phyloP scores from a whole-genome alignment of 2,888 invertebrate species.

The Muscina levida region DNA sequence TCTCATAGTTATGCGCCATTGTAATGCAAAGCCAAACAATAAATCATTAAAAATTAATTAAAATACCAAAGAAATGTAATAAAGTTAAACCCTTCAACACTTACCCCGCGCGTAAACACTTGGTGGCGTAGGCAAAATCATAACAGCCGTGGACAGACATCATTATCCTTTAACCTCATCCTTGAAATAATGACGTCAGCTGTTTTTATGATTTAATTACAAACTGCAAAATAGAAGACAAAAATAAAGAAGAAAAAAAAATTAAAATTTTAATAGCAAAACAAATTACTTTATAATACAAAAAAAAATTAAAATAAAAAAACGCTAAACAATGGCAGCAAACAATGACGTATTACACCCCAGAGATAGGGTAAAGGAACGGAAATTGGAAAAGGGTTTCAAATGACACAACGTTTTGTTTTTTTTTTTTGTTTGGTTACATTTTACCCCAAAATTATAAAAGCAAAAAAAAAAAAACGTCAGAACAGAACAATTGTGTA shows the following conservation, averaged over 20 bases:
- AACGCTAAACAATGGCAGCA: slow-evolving; percentile 32
- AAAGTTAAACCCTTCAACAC: slow-evolving; percentile 56
- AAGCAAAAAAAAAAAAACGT: slow-evolving; percentile 19
- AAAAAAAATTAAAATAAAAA: slow-evolving; percentile 40
- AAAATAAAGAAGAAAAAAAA: slow-evolving; percentile 20
- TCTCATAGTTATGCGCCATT: neutral
- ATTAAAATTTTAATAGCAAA: slow-evolving; percentile 47
- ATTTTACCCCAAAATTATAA: slow-evolving; percentile 29
- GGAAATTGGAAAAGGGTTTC: slow-evolving; percentile 45
- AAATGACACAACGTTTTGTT: slow-evolving; percentile 54
- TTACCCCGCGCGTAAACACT: slow-evolving; percentile 29
- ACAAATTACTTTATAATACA: slow-evolving; percentile 62
- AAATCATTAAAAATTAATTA: slow-evolving; percentile 62
- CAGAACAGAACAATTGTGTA: neutral
- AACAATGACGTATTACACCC: slow-evolving; percentile 68
- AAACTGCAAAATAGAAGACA: slow-evolving; percentile 59
- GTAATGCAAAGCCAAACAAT: slow-evolving; percentile 36
- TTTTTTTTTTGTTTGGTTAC: too few species aligned
- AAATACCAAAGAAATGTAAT: slow-evolving; percentile 29
- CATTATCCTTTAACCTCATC: slow-evolving; percentile 37
- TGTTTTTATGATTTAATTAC: slow-evolving; percentile 71
- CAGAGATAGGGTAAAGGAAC: slow-evolving; percentile 49
- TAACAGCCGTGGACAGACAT: slow-evolving; percentile 12
- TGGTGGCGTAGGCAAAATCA: slow-evolving; percentile 40
- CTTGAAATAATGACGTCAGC: slow-evolving; percentile 67